Percentiles rank a stretch among this genome's conserved stretches.
phyloP scores from a whole-genome alignment of 2,113 vertebrate genomes.

The Eclectus roratus region DNA sequence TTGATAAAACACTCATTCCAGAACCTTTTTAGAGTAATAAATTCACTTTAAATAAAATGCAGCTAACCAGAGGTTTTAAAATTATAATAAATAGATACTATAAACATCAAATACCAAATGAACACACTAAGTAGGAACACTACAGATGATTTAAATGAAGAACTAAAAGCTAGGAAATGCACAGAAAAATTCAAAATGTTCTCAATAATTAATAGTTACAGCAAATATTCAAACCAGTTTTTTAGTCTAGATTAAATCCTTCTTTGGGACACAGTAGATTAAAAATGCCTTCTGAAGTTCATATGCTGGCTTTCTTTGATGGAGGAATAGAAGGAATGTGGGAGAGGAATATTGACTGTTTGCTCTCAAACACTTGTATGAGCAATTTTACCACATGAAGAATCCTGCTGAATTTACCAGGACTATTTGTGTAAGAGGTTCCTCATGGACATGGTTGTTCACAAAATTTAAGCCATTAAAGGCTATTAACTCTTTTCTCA shows the following conservation, averaged over 20 bases:
- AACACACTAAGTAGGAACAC: not conserved
- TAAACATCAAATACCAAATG: not conserved
- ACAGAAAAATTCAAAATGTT: not conserved
- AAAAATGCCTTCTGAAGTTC: not conserved
- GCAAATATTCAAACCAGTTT: not conserved
- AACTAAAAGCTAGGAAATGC: not conserved
- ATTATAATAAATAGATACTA: not conserved
- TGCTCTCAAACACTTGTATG: not conserved
- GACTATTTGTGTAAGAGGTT: not conserved
- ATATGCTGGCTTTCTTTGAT: not conserved
- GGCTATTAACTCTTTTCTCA: not conserved
- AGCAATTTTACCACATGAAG: not conserved
- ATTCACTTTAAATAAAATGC: not conserved
- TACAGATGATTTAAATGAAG: constrained; percentile 15
- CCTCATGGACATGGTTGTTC: not conserved
- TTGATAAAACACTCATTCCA: not conserved
- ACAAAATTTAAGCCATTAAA: not conserved
- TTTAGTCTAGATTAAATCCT: constrained; percentile 37
- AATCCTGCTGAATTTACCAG: not conserved
- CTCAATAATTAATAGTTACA: not conserved
- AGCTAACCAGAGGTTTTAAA: not conserved
- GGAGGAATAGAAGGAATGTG: not conserved
- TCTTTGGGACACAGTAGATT: not conserved
- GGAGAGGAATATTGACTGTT: not conserved
- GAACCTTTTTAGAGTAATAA: not conserved